phyloP scores from a whole-genome alignment of 30 jellyfish, hydroid and myxozoan species.

The Hydractinia symbiolongicarpus region DNA sequence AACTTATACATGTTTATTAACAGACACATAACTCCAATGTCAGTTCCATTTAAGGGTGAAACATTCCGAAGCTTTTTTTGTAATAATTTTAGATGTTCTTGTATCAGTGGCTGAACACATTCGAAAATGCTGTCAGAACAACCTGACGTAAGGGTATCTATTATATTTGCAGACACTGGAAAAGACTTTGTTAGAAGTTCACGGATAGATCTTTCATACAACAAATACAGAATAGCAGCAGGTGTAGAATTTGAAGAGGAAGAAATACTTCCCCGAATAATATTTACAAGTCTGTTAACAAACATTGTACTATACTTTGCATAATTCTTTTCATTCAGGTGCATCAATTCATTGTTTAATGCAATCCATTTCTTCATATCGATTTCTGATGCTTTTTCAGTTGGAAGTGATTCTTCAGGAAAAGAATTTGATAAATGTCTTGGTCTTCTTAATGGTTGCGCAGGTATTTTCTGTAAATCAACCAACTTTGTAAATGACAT shows the following conservation, averaged over 20 bases:
- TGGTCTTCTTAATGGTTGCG: no score
- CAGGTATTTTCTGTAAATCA: no score
- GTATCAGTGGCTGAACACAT: slow-evolving; percentile 8
- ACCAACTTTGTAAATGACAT: no score
- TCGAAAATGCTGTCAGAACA: slow-evolving; percentile 4
- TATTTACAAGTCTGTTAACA: background rate
- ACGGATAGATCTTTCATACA: slow-evolving; percentile 1
- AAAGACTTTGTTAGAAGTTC: slow-evolving; percentile 6
- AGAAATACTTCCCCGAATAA: background rate
- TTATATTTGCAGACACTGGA: slow-evolving; percentile 13
- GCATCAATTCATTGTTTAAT: background rate
- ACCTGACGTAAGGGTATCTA: background rate
- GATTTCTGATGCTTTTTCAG: background rate
- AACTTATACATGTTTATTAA: background rate
- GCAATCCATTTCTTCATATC: background rate
- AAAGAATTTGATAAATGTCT: no score
- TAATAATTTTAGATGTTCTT: slow-evolving; percentile 3
- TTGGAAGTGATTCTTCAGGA: no score
- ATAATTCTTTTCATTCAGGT: background rate
- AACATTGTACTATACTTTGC: background rate
- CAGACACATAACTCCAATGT: slow-evolving; percentile 14
- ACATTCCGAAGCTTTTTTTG: slow-evolving; percentile 1
- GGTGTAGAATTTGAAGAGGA: background rate
- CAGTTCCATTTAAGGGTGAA: background rate
- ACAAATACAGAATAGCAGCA: background rate